Base-by-base conservation (phyloP, 2,797 vertebrate species). In the Cyprinodon diabolis region DNA sequence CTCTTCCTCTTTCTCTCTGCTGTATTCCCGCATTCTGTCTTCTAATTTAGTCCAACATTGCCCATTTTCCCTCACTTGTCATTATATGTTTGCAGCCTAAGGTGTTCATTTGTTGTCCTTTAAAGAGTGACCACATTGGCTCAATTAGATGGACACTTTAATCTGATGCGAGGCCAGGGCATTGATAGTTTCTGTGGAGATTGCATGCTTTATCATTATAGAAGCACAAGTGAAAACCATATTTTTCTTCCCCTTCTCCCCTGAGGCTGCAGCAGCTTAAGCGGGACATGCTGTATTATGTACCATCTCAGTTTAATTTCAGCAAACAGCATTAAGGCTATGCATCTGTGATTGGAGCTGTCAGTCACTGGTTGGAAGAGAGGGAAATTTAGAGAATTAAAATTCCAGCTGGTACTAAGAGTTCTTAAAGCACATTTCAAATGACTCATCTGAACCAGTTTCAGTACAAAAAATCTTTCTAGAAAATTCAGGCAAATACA, bases 81-180 rank as follows among this genome's bases (percentile, higher is more conserved):
- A 5, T 74, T 69, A 52, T 21, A 4, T 75, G 37, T 72, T 78
- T 8, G 47, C n/a, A 57, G 67, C 71, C 71, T 13, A 35, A 68
- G 78, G 63, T 40, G 58, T 76, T 70, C 83, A 81, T 79, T 81
- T 56, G 23, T 87, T 72, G 75, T 78, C 60, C 51, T 85, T 78
- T 76, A 78, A 78, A 80, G 74, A 83, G 80, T 55, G 74, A 68
- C 71, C 75, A 75, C 63, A 75, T 79, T 80, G 79, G 30, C 54
- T 72, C 85, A 85, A 92, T 93, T 89, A 91, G 87, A 91, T 75
- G 87, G 82, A 85, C 86, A 84, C 83, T 92, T 91, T 86, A 80
- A 90, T 91, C 86, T 82, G 86, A 90, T 81, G 77, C 77, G 81
- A 90, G 71, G 84, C 65, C 69, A 83, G 74, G 78, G 78, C 76